These are phyloP conservation scores for Gouania willdenowi DNA, from an alignment of 2,797 vertebrate genomes.

Conservation along the genomic window DNA sequence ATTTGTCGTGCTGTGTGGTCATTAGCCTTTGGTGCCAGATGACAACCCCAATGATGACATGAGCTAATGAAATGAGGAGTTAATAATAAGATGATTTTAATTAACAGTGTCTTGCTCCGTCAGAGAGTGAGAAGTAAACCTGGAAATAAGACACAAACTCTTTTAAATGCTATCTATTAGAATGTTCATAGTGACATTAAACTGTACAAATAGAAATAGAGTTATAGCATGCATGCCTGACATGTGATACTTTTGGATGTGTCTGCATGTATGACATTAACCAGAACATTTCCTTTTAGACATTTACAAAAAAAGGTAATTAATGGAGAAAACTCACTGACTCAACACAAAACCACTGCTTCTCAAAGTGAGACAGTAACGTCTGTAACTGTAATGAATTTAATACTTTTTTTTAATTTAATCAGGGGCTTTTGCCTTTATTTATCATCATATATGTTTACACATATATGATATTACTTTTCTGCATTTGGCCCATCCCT, in stretches of 20 bases:
- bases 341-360: no score
- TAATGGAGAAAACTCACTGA: no score
- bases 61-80: conserved; percentile 34
- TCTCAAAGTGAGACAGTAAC: no score
- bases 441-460: no score
- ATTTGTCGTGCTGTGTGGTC: background rate
- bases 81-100: conserved; percentile 23
- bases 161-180: conserved; percentile 39
- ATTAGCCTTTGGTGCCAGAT: background rate
- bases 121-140: background rate
- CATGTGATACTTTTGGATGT: background rate
- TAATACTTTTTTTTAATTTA: no score
- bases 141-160: conserved; percentile 19
- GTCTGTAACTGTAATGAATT: no score
- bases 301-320: no score
- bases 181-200: conserved; percentile 14
- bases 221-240: background rate
- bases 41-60: conserved; percentile 4
- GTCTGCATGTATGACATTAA: background rate
- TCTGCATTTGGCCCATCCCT: no score
- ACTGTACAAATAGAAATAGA: conserved; percentile 6
- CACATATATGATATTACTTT: no score
- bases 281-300: no score
- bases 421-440: no score
- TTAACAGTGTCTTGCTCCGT: conserved; percentile 22